Percentiles rank a stretch among this genome's conserved stretches.
These are phyloP conservation scores for Pseudois nayaur DNA, from an alignment of 2,113 vertebrate genomes.

Conservation along the genomic window DNA sequence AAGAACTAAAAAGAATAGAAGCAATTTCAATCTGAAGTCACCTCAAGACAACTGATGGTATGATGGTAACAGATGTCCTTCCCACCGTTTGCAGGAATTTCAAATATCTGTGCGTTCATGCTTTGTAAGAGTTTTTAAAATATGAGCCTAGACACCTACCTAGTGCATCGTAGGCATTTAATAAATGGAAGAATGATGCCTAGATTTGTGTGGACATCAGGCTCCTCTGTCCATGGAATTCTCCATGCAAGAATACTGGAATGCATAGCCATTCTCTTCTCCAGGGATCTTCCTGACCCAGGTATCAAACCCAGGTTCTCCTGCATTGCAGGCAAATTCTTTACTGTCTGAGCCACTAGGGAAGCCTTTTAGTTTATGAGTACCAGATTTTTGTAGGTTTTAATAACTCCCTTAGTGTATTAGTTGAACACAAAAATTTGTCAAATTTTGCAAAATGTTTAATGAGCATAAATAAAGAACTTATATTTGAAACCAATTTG, in stretches of 20 bases:
- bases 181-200: neutral
- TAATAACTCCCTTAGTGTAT: neutral
- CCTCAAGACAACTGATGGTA: neutral
- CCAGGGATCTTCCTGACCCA: neutral
- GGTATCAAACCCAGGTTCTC: neutral
- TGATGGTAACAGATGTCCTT: neutral
- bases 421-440: neutral
- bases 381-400: neutral
- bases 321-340: neutral
- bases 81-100: neutral
- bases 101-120: neutral
- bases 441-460: neutral
- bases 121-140: neutral
- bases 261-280: neutral
- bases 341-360: neutral
- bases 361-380: neutral
- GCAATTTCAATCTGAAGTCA: neutral
- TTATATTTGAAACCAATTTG: neutral
- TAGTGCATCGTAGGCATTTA: neutral
- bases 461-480: neutral
- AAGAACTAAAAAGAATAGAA: neutral
- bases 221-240: neutral
- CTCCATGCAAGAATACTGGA: neutral
- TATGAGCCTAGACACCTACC: neutral
- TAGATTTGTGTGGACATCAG: neutral